Percentiles rank a stretch among this genome's conserved stretches.
Conservation (phyloP, 2,888 invertebrate species). For the Eupeodes latifasciatus region DNA sequence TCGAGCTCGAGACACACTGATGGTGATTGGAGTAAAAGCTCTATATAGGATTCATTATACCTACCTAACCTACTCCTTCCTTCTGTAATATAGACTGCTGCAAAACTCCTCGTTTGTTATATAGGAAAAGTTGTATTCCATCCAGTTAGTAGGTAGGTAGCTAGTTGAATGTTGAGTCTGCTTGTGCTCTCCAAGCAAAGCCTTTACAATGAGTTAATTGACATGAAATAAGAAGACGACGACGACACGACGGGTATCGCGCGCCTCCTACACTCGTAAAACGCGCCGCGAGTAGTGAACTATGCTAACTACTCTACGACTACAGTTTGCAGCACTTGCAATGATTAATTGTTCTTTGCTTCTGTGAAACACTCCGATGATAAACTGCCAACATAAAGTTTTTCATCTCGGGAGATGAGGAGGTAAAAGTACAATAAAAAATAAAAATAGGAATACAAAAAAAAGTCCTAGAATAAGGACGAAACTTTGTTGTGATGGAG, state of each 20-base stretch:
- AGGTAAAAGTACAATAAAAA: background rate
- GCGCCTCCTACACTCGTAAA: background rate
- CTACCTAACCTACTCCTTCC: background rate
- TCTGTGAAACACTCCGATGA: conserved; percentile 58
- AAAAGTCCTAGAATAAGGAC: background rate
- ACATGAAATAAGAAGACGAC: conserved; percentile 68
- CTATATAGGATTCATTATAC: conserved; percentile 44
- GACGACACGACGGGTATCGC: conserved; percentile 28
- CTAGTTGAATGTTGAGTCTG: conserved; percentile 13
- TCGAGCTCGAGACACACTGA: conserved; percentile 10
- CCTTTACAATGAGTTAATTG: conserved; percentile 69
- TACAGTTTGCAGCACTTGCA: conserved; percentile 27
- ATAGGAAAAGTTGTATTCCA: background rate
- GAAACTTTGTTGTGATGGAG: conserved; percentile 60
- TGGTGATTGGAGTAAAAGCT: background rate
- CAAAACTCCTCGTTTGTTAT: conserved; percentile 9
- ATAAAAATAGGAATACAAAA: background rate
- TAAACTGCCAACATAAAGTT: conserved; percentile 75
- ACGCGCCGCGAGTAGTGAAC: conserved; percentile 14
- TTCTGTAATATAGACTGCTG: background rate
- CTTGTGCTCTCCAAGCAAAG: conserved; percentile 30
- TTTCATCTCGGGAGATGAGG: conserved; percentile 34
- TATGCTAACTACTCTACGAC: conserved; percentile 9
- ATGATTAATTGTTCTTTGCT: conserved; percentile 73
- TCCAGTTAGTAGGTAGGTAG: background rate